Evolutionary conservation across 2,113 vertebrate genomes (phyloP).

Genomic region (Nothobranchius kuhntae): DNA sequence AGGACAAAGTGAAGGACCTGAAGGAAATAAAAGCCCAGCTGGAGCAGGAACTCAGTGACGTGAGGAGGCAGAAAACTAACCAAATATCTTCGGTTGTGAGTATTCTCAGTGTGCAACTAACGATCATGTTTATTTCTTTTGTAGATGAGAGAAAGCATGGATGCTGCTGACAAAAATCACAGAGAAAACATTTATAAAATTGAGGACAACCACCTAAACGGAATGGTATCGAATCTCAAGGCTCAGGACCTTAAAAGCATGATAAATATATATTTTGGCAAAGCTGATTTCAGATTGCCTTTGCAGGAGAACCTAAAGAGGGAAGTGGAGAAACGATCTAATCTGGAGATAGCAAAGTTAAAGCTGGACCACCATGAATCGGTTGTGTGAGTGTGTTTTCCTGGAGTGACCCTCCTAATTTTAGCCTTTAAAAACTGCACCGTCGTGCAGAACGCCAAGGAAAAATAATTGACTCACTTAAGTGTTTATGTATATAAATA

Average conservation of each 20-base stretch:
- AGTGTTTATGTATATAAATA: slow-evolving; percentile 38
- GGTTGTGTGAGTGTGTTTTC: slow-evolving; percentile 79
- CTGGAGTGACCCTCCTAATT: slow-evolving; percentile 50
- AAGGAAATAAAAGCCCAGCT: slow-evolving; percentile 81
- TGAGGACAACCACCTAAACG: slow-evolving; percentile 83
- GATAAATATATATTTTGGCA: background rate
- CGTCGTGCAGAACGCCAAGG: slow-evolving; percentile 49
- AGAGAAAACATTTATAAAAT: slow-evolving; percentile 78
- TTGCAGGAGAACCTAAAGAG: slow-evolving; percentile 80
- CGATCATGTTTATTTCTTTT: slow-evolving; percentile 16
- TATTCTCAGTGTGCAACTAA: background rate
- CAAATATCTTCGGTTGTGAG: background rate
- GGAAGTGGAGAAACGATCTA: slow-evolving; percentile 78
- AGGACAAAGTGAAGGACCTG: slow-evolving; percentile 81
- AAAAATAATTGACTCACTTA: slow-evolving; percentile 49
- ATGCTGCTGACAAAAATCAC: slow-evolving; percentile 76
- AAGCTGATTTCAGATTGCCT: slow-evolving; percentile 28
- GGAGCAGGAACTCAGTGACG: slow-evolving; percentile 83
- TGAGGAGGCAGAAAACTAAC: slow-evolving; percentile 45
- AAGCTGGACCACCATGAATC: slow-evolving; percentile 84
- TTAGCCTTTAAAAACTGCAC: slow-evolving; percentile 58
- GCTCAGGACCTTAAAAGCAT: background rate
- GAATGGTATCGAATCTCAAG: slow-evolving; percentile 79
- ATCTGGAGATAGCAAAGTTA: slow-evolving; percentile 67
- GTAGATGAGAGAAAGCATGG: slow-evolving; percentile 82